Evolutionary conservation across 2,113 vertebrate species (phyloP).

Genomic region (Syrrhaptes paradoxus): DNA sequence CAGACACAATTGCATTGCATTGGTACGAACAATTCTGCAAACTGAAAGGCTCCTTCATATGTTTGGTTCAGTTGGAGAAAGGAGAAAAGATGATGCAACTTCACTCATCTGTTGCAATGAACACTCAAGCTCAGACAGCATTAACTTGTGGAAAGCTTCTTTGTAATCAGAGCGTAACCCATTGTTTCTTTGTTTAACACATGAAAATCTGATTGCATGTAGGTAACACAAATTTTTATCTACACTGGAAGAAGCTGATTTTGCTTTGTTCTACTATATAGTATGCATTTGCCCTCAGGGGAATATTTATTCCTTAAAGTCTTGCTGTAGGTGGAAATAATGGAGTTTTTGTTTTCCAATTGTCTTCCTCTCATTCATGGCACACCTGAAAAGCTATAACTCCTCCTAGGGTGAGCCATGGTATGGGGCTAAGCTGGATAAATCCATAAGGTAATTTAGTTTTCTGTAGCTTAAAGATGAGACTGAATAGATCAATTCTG

Average conservation of each 20-base stretch:
- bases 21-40: fast-evolving
- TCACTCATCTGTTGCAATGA: not conserved
- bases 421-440: not conserved
- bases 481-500: not conserved
- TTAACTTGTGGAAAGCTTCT: not conserved
- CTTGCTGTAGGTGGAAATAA: not conserved
- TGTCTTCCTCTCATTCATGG: not conserved
- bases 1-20: not conserved
- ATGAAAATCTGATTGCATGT: not conserved
- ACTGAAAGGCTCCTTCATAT: not conserved
- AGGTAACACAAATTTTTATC: not conserved
- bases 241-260: not conserved
- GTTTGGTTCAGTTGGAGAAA: not conserved
- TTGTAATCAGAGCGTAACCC: not conserved
- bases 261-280: not conserved
- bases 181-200: not conserved
- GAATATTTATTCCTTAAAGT: not conserved
- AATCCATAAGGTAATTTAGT: not conserved
- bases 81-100: not conserved
- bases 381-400: not conserved
- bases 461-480: not conserved
- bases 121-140: not conserved
- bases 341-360: not conserved
- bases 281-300: not conserved
- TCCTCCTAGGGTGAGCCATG: not conserved